These are phyloP conservation scores for Artibeus lituratus DNA, from an alignment of 2,797 vertebrate genomes.

Conservation along the genomic window DNA sequence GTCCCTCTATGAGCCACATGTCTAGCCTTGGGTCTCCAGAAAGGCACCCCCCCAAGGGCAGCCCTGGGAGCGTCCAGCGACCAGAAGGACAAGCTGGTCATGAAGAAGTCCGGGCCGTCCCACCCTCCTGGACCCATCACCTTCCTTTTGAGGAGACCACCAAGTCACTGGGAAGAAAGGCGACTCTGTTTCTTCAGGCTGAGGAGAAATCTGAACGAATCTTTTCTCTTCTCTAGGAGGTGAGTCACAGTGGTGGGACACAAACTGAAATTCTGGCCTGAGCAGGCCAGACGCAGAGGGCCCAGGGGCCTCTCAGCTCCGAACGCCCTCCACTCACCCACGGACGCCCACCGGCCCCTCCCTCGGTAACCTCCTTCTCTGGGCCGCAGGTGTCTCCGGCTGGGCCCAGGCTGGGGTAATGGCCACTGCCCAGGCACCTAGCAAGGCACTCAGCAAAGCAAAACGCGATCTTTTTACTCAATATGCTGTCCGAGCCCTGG, in stretches of 20 bases:
- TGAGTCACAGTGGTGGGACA: not conserved
- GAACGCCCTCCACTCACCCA: rapidly evolving
- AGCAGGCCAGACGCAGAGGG: not conserved
- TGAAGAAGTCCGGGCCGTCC: not conserved
- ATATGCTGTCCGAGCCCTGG: not conserved
- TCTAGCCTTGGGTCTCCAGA: not conserved
- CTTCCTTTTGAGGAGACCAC: not conserved
- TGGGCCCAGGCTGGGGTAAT: not conserved
- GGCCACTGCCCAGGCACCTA: not conserved
- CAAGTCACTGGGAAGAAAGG: not conserved
- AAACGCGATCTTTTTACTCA: rapidly evolving
- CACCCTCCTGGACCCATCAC: not conserved
- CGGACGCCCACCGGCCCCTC: not conserved
- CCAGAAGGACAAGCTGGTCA: not conserved
- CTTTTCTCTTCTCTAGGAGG: not conserved
- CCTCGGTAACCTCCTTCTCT: not conserved
- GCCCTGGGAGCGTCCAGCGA: not conserved
- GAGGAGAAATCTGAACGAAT: not conserved
- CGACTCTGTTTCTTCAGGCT: not conserved
- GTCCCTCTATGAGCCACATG: not conserved
- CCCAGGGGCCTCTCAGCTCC: not conserved
- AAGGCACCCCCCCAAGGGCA: not conserved
- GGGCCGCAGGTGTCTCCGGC: not conserved
- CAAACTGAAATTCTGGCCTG: not conserved
- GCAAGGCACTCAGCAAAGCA: not conserved